Base-by-base conservation (phyloP, 2,797 vertebrate species). In the Xenopus petersii region DNA sequence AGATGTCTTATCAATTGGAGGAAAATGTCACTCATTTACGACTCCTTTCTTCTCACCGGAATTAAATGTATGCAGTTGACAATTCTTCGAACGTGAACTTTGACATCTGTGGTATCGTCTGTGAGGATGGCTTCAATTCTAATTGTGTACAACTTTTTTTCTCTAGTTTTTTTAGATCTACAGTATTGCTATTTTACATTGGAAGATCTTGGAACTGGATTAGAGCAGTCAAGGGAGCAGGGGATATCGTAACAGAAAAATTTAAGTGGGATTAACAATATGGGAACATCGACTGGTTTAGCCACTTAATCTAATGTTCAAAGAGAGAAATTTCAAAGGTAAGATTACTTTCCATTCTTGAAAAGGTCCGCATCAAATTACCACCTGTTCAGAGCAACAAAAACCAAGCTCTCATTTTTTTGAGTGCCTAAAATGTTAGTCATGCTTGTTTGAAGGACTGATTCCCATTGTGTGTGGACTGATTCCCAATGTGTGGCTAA, bases 121-220 rank as follows among this genome's bases (percentile, higher is more conserved):
- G 10, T 64, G 13, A 61, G 70, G 71, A 62, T 61, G 60, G 71
- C 26, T 74, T 24, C 58, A 69, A 56, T 73, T 79, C 76, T 79
- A 79, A 79, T 79, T 65, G 60, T 79, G 66, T 79, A 70, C 71
- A 79, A 74, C 77, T 74, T 74, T 4, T 21, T 79, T 74, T 70
- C 76, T 79, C 67, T 79, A 79, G 76, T 79, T 67, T 79, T 78
- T 76, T 79, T 79, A 79, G 76, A 79, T 79, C 75, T 73, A 73
- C 76, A 79, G 61, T 79, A 74, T 79, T 79, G 68, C 70, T 78
- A 74, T 79, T 79, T 79, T 79, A 55, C 76, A 70, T 70, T 79
- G 76, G 76, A 79, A 59, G 71, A 79, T 49, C 67, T 74, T 79
- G 77, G 67, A 79, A 79, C 67, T 79, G 71, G 71, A 79, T 79